Evolutionary conservation across 2,113 vertebrate species (phyloP).

Genomic region (Prietella phreatophila): DNA sequence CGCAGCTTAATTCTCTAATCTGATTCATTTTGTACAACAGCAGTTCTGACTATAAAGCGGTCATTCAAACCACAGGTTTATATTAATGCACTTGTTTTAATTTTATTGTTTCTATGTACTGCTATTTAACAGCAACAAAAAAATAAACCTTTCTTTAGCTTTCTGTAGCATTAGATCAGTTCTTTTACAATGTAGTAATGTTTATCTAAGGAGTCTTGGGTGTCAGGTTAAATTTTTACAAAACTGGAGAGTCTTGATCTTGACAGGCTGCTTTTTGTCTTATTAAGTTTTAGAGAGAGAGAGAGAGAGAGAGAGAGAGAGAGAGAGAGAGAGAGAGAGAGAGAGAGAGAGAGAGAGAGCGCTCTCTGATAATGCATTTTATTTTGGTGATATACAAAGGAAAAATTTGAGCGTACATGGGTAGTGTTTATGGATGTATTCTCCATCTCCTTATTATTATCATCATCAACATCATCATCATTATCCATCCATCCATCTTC

Average conservation of each 20-base stretch:
- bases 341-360: not conserved
- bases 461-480: not conserved
- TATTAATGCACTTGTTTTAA: not conserved
- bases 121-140: not conserved
- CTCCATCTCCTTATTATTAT: no score
- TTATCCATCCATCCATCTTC: no score
- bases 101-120: not conserved
- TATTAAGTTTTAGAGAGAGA: not conserved
- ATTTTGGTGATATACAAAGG: constrained; percentile 5
- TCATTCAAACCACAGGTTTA: not conserved
- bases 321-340: not conserved
- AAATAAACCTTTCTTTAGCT: not conserved
- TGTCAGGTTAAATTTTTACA: not conserved
- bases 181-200: not conserved
- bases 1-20: not conserved
- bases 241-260: not conserved
- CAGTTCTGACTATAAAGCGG: not conserved
- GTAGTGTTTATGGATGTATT: not conserved
- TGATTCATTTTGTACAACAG: not conserved
- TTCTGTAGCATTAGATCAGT: no score
- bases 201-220: not conserved
- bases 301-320: not conserved
- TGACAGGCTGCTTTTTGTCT: not conserved
- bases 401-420: not conserved
- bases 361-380: not conserved